Conservation (phyloP, 23 tunicate species). For the Botrylloides violaceus region DNA sequence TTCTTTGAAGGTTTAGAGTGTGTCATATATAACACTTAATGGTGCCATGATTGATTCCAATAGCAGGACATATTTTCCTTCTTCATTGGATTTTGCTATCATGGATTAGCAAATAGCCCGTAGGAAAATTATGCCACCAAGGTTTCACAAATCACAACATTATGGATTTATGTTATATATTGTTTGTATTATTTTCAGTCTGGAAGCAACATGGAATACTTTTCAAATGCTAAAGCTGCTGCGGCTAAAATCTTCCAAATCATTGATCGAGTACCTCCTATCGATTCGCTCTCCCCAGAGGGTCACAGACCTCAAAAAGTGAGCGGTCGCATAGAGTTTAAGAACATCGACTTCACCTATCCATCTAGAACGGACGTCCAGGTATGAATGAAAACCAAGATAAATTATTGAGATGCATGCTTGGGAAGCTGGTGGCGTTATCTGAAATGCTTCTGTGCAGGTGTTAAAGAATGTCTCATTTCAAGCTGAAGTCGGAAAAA, state of each 20-base stretch:
- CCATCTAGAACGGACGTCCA: constrained; percentile 85
- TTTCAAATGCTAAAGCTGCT: constrained; percentile 93
- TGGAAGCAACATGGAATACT: constrained; percentile 88
- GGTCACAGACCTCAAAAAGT: constrained; percentile 72
- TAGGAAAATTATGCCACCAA: no score
- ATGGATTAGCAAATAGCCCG: no score
- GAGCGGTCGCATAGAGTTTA: constrained; percentile 53
- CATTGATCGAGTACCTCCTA: constrained; percentile 84
- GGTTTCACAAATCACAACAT: no score
- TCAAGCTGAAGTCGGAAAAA: constrained; percentile 83
- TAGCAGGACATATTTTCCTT: no score
- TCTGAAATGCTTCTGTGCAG: constrained; percentile 8
- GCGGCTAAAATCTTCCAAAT: constrained; percentile 87
- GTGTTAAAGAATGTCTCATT: constrained; percentile 63
- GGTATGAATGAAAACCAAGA: no score
- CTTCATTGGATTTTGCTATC: no score
- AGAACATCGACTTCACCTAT: constrained; percentile 86
- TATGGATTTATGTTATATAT: neutral
- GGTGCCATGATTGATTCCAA: no score
- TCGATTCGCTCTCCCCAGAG: constrained; percentile 51
- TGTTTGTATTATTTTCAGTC: constrained; percentile 54
- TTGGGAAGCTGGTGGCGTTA: neutral
- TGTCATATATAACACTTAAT: no score
- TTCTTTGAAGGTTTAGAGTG: no score
- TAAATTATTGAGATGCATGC: no score